phyloP scores from a whole-genome alignment of 2,113 vertebrate genomes.

The Cyprinodon tularosa region DNA sequence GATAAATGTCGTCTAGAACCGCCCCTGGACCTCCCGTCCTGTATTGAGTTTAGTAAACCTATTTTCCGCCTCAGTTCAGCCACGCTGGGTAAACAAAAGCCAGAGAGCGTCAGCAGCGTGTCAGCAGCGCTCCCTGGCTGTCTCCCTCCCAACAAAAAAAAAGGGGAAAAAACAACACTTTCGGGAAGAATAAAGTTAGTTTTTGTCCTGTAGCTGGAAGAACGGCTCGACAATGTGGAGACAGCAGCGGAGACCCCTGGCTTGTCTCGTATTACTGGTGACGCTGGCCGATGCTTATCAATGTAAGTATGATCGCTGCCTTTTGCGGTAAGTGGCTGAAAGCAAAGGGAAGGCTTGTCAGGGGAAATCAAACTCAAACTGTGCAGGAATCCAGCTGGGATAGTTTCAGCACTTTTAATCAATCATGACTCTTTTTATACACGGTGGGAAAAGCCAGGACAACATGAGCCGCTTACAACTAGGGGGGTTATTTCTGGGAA shows the following conservation, averaged over 20 bases:
- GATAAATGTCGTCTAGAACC: no score
- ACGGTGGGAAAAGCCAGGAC: slow-evolving; percentile 26
- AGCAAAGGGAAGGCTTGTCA: neutral
- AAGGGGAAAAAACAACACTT: slow-evolving; percentile 35
- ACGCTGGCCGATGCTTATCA: slow-evolving; percentile 65
- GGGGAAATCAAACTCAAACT: neutral
- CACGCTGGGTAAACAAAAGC: slow-evolving; percentile 13
- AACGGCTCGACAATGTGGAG: slow-evolving; percentile 73
- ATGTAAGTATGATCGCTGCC: slow-evolving; percentile 73
- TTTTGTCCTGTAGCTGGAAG: slow-evolving; percentile 57
- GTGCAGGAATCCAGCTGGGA: slow-evolving; percentile 4
- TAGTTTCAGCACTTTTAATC: neutral
- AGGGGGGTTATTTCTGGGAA: slow-evolving; percentile 65
- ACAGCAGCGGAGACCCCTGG: slow-evolving; percentile 43
- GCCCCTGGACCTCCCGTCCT: neutral
- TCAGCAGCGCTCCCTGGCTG: slow-evolving; percentile 58
- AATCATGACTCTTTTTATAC: slow-evolving; percentile 24
- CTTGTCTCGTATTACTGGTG: slow-evolving; percentile 65
- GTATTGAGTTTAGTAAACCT: slow-evolving; percentile 14
- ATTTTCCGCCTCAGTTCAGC: slow-evolving; percentile 33
- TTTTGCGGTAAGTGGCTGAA: slow-evolving; percentile 17
- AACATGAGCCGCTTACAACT: slow-evolving; percentile 38
- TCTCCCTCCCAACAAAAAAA: neutral
- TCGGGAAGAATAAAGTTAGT: slow-evolving; percentile 63
- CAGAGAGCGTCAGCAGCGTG: slow-evolving; percentile 10